phyloP scores from a whole-genome alignment of 1,140 invertebrate species.

The Micrasema longulum region DNA sequence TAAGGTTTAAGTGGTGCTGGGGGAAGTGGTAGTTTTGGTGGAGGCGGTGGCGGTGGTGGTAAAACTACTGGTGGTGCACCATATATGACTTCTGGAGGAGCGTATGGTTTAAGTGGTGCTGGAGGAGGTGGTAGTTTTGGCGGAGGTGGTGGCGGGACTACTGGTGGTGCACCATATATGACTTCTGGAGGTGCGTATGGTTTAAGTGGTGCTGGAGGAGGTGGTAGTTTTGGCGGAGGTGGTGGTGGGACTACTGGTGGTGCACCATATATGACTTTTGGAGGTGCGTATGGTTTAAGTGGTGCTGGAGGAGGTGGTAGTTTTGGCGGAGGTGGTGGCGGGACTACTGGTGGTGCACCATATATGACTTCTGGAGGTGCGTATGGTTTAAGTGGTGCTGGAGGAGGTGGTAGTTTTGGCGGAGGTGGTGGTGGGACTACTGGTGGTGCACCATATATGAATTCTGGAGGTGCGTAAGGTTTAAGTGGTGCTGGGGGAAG shows the following conservation, averaged over 20 bases:
- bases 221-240: slow-evolving; percentile 3
- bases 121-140: slow-evolving; percentile 19
- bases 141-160: slow-evolving; percentile 1
- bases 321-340: slow-evolving; percentile 2
- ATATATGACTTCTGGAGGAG: too few relatives aligned
- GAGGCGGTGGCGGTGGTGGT: slow-evolving; percentile 39
- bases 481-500: neutral
- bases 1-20: slow-evolving; percentile 16
- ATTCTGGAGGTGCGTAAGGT: slow-evolving; percentile 26
- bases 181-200: slow-evolving; percentile 35
- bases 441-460: slow-evolving; percentile 33
- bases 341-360: slow-evolving; percentile 30
- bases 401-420: slow-evolving; percentile 23
- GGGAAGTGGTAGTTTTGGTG: slow-evolving; percentile 20
- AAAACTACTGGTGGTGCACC: slow-evolving; percentile 6
- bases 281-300: slow-evolving; percentile 35
- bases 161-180: slow-evolving; percentile 50
- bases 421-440: slow-evolving; percentile 14
- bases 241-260: slow-evolving; percentile 10
- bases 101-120: slow-evolving; percentile 28
- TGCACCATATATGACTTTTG: slow-evolving; percentile 19
- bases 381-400: slow-evolving; percentile 34
- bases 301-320: slow-evolving; percentile 35
- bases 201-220: slow-evolving; percentile 24
- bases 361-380: slow-evolving; percentile 16